These are phyloP conservation scores for Tadarida brasiliensis DNA, from an alignment of 2,797 vertebrate species.

Conservation along the genomic window DNA sequence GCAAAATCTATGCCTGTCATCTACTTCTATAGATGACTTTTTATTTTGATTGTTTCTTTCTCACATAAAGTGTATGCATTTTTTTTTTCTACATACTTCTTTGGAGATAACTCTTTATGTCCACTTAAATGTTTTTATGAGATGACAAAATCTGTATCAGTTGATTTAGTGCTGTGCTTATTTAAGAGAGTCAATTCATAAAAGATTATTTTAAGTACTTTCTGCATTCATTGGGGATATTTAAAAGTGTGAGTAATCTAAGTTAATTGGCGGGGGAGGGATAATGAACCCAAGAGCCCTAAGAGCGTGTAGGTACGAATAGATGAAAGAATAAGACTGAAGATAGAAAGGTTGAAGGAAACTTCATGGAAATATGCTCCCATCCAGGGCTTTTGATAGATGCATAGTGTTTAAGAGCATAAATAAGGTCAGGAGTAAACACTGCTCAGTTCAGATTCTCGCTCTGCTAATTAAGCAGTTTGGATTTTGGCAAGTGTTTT, in stretches of 20 bases:
- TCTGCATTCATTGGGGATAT: background rate
- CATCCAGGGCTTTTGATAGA: background rate
- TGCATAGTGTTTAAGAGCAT: background rate
- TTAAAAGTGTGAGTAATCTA: background rate
- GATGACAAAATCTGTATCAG: background rate
- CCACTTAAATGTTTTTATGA: background rate
- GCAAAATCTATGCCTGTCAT: background rate
- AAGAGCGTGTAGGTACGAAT: background rate
- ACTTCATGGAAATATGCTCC: background rate
- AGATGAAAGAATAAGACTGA: background rate
- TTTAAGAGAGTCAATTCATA: background rate
- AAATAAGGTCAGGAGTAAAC: background rate
- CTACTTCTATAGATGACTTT: background rate
- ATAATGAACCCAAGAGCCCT: background rate
- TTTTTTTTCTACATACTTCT: background rate
- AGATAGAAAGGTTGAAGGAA: background rate
- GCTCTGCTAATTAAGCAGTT: background rate
- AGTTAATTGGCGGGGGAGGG: background rate
- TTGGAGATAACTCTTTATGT: background rate
- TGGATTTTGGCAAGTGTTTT: background rate
- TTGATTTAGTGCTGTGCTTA: slow-evolving; percentile 6
- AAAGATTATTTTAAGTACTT: slow-evolving; percentile 21
- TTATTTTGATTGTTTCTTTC: background rate
- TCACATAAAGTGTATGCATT: background rate
- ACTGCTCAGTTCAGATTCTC: background rate